Evolutionary conservation across 2,113 vertebrate genomes (phyloP).

Genomic region (Arenaria interpres): DNA sequence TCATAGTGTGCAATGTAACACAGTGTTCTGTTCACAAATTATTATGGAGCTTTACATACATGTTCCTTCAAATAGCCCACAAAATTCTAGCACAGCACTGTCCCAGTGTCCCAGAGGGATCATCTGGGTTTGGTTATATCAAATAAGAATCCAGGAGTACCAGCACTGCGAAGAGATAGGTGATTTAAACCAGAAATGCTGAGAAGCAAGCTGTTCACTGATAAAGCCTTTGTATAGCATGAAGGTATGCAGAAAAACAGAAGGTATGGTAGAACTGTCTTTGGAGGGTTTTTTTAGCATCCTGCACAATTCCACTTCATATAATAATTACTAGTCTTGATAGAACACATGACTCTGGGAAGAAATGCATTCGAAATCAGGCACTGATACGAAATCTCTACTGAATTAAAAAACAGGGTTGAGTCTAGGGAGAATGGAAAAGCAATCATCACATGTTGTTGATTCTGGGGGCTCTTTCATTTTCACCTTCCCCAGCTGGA

Average conservation of each 20-base stretch:
- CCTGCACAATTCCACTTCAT: neutral
- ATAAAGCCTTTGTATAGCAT: neutral
- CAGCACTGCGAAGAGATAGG: neutral
- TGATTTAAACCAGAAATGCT: neutral
- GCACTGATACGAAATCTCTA: neutral
- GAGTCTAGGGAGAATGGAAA: neutral
- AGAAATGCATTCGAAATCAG: neutral
- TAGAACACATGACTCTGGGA: neutral
- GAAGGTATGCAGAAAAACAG: neutral
- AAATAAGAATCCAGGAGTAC: neutral
- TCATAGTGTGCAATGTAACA: neutral
- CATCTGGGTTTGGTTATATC: neutral
- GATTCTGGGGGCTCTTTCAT: neutral
- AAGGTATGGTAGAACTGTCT: neutral
- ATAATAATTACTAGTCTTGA: neutral
- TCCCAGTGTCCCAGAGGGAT: neutral
- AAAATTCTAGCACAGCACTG: neutral
- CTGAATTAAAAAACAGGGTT: neutral
- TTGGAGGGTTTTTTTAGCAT: neutral
- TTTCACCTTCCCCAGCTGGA: neutral
- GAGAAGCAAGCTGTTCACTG: neutral
- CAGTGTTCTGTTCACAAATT: neutral
- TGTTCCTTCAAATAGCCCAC: neutral
- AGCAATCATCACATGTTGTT: neutral
- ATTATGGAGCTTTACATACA: neutral